phyloP scores from a whole-genome alignment of 2,888 invertebrate genomes.

The Chironomus riparius region DNA sequence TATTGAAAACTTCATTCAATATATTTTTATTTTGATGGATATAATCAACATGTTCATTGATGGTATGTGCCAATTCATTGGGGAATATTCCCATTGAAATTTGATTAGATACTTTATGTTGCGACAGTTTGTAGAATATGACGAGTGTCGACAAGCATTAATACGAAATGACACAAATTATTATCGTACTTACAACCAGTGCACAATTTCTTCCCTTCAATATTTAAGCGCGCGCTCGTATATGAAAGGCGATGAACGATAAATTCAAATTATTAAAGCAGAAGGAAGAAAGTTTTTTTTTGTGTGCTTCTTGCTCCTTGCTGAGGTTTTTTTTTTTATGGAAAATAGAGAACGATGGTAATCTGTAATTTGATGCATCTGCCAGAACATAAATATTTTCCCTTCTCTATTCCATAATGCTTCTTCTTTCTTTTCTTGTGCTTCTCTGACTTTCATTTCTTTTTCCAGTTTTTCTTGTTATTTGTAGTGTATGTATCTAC shows the following conservation, averaged over 20 bases:
- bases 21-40: too few relatives aligned
- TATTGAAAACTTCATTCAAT: background rate
- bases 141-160: background rate
- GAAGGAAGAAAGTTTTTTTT: background rate
- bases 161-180: slow-evolving; percentile 6
- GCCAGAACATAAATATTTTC: slow-evolving; percentile 19
- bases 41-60: too few relatives aligned
- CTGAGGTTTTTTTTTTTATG: background rate
- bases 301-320: background rate
- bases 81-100: too few relatives aligned
- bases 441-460: too few relatives aligned
- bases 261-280: slow-evolving; percentile 16
- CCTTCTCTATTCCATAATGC: background rate
- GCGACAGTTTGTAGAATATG: too few relatives aligned
- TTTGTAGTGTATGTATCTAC: too few relatives aligned
- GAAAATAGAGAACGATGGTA: background rate
- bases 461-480: too few relatives aligned
- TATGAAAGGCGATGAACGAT: background rate
- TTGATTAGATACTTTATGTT: too few relatives aligned
- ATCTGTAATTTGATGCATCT: slow-evolving; percentile 23
- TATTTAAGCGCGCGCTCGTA: background rate
- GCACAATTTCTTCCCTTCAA: background rate
- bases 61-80: too few relatives aligned
- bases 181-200: too few relatives aligned
- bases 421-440: background rate